Evolutionary conservation across 2,888 invertebrate species (phyloP), one percentile per base, ranked within the genome.

Genomic region (Caenorhabditis becei): DNA sequence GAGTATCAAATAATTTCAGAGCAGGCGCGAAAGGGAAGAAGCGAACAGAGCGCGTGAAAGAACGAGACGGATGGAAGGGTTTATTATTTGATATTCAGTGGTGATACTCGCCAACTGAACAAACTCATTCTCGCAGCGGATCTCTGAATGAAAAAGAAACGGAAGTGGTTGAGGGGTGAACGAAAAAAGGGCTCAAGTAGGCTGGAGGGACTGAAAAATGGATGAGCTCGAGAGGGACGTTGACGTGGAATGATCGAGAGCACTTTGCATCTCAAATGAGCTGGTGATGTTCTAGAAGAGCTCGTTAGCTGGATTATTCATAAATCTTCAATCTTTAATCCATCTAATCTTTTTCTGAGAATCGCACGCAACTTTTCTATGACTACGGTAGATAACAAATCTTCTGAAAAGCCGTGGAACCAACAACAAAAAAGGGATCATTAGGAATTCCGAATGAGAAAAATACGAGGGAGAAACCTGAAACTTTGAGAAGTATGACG

Each of bases 1-100:
- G 70, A 70, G 70, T 23, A 37, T 37, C 28, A 28, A 20, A 70
- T 11, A 70, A 56, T 54, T 70, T 37, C 54, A 70, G 70, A 70
- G 70, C 20, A 35, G 47, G 63, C 16, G 16, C 24, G 58, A 20
- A 54, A 16, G 35, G 18, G 41, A 41, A 28, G 37, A n/a, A 62
- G 23, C 18, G 54, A 67, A 62, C 16, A 63, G 23, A 77, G 51
- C 5, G 41, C 2, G n/a, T 44, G 14, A 26, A 23, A 7, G 49
- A 54, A 28, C 14, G n/a, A 26, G n/a, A 11, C 26, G 54, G n/a
- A 23, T 10, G 10, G 54, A 4, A n/a, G 54, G 7, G 26, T 54
- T 54, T 28, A 54, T 54, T 54, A 54, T 54, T 54, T 20, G 20
- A 66, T 47, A 51, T 23, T n/a, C 28, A 51, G 35, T 35, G 53